Base-by-base conservation (phyloP, 64 coral and sea anemone genomes). In the Pocillopora damicornis region DNA sequence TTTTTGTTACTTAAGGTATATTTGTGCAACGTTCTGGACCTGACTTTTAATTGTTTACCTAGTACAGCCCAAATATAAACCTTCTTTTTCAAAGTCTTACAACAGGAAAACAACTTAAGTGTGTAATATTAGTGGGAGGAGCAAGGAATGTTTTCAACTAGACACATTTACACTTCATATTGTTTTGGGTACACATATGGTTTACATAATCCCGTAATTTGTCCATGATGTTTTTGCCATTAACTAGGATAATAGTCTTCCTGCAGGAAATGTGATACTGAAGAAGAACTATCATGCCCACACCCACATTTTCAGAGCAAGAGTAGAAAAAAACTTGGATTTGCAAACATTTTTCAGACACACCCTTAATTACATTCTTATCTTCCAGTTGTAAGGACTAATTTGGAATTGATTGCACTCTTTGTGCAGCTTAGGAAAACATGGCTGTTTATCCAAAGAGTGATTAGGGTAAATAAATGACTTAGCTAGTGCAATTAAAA, bases 381-480 rank as follows among this genome's bases (percentile, higher is more conserved):
- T 85, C 81, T 85, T 73, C 81, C 81, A 85, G 81, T 63, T 72
- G 81, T n/a, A 18, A 66, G 67, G 65, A 18, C 22, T 85, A 85
- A 85, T 85, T 85, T 71, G 36, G 81, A 73, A 85, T 72, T 85
- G 81, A 85, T 85, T 71, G 81, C 61, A 2, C 22, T 73, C 63
- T 85, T 85, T 85, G 38, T 65, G 69, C 64, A 85, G 81, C 64
- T 85, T 85, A 63, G 65, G 16, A 73, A 84, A 85, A 85, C 64
- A 85, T 15, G 81, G 35, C 35, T 73, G 45, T 85, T 83, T 73
- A 85, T 85, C 65, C 26, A 37, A 23, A n/a, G 64, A 15, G 37
- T 15, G 1, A 56, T 57, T 8, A 85, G 71, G 81, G 81, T 73
- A 73, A 71, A 71, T 16, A 66, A 38, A 68, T 58, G 35, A 63